phyloP scores from a whole-genome alignment of 2,113 vertebrate species.

The Microcebus ravelobensis region DNA sequence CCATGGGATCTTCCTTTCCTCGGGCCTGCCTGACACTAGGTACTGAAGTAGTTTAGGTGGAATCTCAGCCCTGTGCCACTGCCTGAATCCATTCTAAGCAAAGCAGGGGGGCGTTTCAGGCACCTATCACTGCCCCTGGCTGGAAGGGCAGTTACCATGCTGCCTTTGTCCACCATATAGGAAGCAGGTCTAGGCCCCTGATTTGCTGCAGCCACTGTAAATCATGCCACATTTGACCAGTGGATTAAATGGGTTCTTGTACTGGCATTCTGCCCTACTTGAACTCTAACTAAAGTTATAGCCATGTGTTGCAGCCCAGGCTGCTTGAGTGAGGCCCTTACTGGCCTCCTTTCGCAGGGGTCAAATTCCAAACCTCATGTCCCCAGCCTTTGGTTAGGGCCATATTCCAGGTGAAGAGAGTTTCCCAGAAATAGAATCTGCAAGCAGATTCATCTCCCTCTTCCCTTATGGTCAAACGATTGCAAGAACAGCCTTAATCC shows the following conservation, averaged over 20 bases:
- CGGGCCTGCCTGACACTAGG: background rate
- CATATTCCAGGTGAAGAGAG: background rate
- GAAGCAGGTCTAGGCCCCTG: background rate
- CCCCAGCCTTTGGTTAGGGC: no score
- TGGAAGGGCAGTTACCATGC: background rate
- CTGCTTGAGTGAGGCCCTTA: background rate
- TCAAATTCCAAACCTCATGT: background rate
- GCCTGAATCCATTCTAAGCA: background rate
- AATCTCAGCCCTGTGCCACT: background rate
- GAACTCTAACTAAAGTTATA: background rate
- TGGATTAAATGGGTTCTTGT: background rate
- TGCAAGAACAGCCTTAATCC: background rate
- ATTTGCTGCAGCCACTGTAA: background rate
- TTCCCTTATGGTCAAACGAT: background rate
- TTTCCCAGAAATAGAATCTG: background rate
- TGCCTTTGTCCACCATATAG: background rate
- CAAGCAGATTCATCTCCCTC: background rate
- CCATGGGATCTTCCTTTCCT: background rate
- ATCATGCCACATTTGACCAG: background rate
- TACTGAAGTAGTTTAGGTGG: background rate
- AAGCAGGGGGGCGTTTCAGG: background rate
- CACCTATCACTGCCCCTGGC: no score
- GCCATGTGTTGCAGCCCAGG: background rate
- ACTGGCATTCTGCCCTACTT: background rate
- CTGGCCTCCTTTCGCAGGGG: background rate